A percentile compares a stretch with the other conserved stretches of the same genome.
Evolutionary conservation across 2,113 vertebrate species (phyloP).

Genomic region (Notarius quadriscutis): DNA sequence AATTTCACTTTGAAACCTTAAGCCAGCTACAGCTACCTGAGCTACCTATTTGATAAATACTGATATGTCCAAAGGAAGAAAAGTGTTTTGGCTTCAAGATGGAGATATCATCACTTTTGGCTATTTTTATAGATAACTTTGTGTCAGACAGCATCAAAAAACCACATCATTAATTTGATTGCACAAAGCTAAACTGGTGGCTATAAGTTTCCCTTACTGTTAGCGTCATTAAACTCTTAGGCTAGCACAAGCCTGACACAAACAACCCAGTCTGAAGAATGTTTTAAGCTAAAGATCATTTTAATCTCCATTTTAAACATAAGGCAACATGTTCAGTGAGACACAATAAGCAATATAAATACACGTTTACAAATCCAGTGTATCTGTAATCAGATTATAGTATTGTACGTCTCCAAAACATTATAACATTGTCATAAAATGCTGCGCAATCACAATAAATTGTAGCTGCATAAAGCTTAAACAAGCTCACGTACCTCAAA

Average conservation of each 20-base stretch:
- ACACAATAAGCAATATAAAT: background rate
- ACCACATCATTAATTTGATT: background rate
- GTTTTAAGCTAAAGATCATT: background rate
- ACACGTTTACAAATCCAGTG: background rate
- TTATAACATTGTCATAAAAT: background rate
- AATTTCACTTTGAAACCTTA: background rate
- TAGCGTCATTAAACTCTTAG: background rate
- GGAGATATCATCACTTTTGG: too few relatives aligned
- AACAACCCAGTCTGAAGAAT: background rate
- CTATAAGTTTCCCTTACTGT: background rate
- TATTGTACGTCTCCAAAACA: background rate
- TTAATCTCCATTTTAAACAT: background rate
- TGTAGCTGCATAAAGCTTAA: background rate
- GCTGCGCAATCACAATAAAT: background rate
- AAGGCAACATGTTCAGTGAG: background rate
- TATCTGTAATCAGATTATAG: background rate
- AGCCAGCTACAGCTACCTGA: background rate
- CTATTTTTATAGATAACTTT: background rate
- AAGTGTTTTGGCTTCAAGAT: too few relatives aligned
- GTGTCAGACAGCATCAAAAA: background rate
- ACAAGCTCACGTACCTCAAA: slow-evolving; percentile 13
- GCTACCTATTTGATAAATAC: too few relatives aligned
- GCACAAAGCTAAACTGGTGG: background rate
- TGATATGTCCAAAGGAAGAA: too few relatives aligned
- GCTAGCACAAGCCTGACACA: background rate